phyloP scores from a whole-genome alignment of 2,113 vertebrate genomes.

The Tachysurus fulvidraco region DNA sequence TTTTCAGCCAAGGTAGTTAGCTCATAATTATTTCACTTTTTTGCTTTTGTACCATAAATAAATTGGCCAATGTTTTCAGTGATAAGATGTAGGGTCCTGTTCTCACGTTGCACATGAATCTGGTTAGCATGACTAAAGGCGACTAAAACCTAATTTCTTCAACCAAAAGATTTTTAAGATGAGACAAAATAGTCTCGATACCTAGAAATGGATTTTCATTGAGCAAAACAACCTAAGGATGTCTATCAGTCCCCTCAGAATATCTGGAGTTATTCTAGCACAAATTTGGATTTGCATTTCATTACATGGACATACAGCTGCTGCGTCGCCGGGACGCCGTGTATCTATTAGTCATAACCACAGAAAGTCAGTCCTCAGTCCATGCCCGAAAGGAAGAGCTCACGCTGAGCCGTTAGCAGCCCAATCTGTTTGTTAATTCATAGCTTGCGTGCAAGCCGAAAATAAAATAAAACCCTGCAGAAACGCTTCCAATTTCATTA shows the following conservation, averaged over 20 bases:
- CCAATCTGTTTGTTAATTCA: slow-evolving; percentile 55
- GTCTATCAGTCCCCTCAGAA: no score
- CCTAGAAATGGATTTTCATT: not conserved
- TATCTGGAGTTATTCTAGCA: not conserved
- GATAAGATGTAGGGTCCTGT: not conserved
- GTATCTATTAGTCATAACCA: slow-evolving; percentile 20
- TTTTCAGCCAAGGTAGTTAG: not conserved
- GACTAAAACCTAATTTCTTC: not conserved
- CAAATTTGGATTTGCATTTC: not conserved
- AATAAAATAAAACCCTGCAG: slow-evolving; percentile 48
- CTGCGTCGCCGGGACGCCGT: not conserved
- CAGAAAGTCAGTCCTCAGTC: not conserved
- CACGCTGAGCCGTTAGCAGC: slow-evolving; percentile 19
- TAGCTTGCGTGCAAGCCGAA: slow-evolving; percentile 49
- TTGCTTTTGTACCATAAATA: not conserved
- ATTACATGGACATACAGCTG: slow-evolving; percentile 3
- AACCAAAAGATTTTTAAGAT: not conserved
- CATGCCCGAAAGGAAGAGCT: slow-evolving; percentile 22
- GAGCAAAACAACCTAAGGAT: not conserved
- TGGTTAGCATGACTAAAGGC: not conserved
- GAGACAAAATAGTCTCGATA: not conserved
- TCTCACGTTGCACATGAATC: not conserved
- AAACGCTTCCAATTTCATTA: slow-evolving; percentile 57
- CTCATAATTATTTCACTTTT: not conserved
- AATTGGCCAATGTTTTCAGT: not conserved